phyloP scores from a whole-genome alignment of 2,797 vertebrate genomes.

The Acipenser transmontanus region DNA sequence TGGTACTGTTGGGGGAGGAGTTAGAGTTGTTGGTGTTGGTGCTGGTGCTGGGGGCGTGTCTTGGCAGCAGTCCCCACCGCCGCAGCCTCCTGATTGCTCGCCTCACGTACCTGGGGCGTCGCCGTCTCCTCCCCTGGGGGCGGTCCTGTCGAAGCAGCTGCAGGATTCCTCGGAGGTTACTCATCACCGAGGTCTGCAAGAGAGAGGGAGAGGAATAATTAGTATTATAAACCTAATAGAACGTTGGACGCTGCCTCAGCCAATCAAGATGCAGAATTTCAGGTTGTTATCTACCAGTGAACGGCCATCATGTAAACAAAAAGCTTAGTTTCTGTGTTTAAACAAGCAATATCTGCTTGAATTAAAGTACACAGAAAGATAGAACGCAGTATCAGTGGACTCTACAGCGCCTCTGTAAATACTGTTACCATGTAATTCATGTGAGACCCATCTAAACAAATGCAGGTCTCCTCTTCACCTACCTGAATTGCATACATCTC shows the following conservation, averaged over 20 bases:
- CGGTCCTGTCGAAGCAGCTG: conserved; percentile 70
- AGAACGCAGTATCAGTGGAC: too few species aligned
- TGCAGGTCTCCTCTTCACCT: too few species aligned
- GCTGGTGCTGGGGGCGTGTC: conserved; percentile 51
- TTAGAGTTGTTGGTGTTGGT: conserved; percentile 31
- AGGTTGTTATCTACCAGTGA: too few species aligned
- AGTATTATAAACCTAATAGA: too few species aligned
- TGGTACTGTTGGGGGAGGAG: conserved; percentile 22
- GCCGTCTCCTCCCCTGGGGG: conserved; percentile 43
- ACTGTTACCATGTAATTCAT: too few species aligned
- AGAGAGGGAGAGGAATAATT: not conserved
- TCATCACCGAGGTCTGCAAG: conserved; percentile 52
- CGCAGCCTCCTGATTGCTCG: conserved; percentile 62
- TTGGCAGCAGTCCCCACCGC: conserved; percentile 64
- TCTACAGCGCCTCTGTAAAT: too few species aligned
- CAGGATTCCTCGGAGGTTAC: conserved; percentile 58
- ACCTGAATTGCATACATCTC: too few species aligned
- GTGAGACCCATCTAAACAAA: too few species aligned
- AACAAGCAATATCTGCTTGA: too few species aligned
- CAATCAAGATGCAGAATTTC: too few species aligned
- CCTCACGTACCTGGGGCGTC: conserved; percentile 60
- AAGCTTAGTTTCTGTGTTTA: not conserved
- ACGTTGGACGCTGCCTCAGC: too few species aligned
- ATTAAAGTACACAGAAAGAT: too few species aligned
- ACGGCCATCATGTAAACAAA: not conserved